Evolutionary conservation across 1,140 invertebrate genomes (phyloP).

Genomic region (Pentalonia nigronervosa): DNA sequence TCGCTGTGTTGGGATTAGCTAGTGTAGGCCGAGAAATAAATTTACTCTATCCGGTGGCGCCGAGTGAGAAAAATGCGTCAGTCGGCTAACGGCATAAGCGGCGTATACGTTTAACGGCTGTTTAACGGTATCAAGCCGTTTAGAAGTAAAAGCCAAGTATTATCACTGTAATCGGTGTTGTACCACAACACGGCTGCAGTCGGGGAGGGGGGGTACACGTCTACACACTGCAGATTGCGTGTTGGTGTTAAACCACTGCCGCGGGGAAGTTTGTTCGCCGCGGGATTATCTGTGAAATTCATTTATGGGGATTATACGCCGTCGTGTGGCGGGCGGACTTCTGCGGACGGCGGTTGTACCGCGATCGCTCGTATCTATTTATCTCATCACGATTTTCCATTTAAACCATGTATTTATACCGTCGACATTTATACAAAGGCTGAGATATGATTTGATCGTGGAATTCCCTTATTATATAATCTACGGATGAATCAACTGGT

Average conservation of each 20-base stretch:
- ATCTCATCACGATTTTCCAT: background rate
- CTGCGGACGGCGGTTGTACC: background rate
- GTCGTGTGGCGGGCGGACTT: background rate
- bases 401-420: background rate
- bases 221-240: background rate
- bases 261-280: slow-evolving; percentile 24
- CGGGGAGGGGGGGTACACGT: background rate
- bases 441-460: background rate
- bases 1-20: too few species aligned
- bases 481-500: background rate
- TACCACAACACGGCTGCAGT: background rate
- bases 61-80: background rate
- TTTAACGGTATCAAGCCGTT: background rate
- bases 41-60: background rate
- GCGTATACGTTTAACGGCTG: background rate
- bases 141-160: background rate
- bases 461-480: background rate
- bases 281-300: slow-evolving; percentile 16
- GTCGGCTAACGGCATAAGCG: background rate
- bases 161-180: background rate
- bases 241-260: slow-evolving; percentile 7
- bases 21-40: background rate
- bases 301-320: background rate
- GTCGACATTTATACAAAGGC: background rate
- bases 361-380: background rate